Percentiles rank a stretch among this genome's conserved stretches.
These are phyloP conservation scores for Formicarius rufipectus DNA, from an alignment of 2,113 vertebrate genomes.

Conservation along the genomic window DNA sequence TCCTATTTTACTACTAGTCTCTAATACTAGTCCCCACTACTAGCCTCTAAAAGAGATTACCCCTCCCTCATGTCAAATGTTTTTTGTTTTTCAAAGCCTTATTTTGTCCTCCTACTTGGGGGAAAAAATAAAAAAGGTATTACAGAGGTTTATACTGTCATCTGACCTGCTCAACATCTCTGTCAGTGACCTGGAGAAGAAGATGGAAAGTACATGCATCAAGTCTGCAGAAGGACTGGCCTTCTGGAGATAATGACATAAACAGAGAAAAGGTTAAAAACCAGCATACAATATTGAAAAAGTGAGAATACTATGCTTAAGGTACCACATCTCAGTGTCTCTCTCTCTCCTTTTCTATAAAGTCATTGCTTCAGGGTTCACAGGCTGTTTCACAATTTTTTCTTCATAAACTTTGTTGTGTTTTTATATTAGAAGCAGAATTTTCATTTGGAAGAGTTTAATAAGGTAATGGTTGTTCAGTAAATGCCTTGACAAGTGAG, in stretches of 20 bases:
- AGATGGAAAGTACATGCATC: neutral
- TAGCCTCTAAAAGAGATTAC: neutral
- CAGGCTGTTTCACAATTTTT: neutral
- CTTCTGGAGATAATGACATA: neutral
- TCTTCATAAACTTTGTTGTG: neutral
- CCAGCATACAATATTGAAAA: neutral
- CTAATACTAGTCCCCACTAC: too few species aligned
- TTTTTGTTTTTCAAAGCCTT: neutral
- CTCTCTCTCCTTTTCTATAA: neutral
- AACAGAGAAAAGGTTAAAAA: neutral
- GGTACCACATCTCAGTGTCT: neutral
- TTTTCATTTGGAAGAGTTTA: conserved; percentile 4
- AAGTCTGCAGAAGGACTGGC: neutral
- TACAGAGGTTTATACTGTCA: neutral
- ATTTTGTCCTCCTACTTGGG: neutral
- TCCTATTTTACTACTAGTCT: neutral
- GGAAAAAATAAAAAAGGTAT: neutral
- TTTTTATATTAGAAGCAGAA: neutral
- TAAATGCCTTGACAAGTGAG: conserved; percentile 12
- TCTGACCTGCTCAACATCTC: neutral
- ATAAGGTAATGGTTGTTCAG: neutral
- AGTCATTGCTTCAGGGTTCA: neutral
- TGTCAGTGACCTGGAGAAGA: neutral
- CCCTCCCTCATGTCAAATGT: neutral
- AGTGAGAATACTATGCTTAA: neutral